phyloP scores from a whole-genome alignment of 2,113 vertebrate genomes.

The Cephalopholis sonnerati region DNA sequence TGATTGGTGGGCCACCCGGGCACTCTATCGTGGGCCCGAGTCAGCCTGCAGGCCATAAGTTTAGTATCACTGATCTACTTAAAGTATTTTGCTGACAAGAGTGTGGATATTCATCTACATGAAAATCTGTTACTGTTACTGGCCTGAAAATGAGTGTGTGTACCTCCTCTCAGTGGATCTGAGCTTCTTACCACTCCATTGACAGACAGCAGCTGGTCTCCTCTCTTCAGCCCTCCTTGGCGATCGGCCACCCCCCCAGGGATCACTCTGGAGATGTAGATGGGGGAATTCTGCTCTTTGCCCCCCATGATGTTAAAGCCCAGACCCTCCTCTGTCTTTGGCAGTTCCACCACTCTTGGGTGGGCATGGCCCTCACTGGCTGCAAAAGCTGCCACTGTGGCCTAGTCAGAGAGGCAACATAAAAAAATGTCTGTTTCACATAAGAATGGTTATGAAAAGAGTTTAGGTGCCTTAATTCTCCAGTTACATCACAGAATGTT shows the following conservation, averaged over 20 bases:
- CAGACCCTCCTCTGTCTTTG: conserved; percentile 93
- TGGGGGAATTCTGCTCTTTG: conserved; percentile 95
- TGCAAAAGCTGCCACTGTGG: conserved; percentile 93
- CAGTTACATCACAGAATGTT: not conserved
- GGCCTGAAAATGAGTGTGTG: not conserved
- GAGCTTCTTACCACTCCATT: conserved; percentile 91
- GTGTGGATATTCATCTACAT: no score
- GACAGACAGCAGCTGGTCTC: conserved; percentile 93
- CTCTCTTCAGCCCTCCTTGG: conserved; percentile 93
- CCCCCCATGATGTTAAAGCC: conserved; percentile 97
- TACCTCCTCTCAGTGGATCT: not conserved
- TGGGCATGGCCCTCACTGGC: conserved; percentile 94
- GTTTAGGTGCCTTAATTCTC: not conserved
- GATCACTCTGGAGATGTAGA: conserved; percentile 95
- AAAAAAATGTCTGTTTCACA: not conserved
- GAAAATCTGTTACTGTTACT: no score
- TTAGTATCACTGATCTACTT: not conserved
- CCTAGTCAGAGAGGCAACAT: conserved; percentile 75
- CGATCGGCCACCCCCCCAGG: conserved; percentile 93
- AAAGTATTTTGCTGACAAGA: not conserved
- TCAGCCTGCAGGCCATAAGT: no score
- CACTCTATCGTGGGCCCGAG: no score
- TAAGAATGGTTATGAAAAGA: not conserved
- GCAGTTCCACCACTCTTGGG: conserved; percentile 92
- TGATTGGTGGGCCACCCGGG: no score